Base-by-base conservation (phyloP, 2,797 vertebrate genomes). In the Notoglanidium macrostoma region DNA sequence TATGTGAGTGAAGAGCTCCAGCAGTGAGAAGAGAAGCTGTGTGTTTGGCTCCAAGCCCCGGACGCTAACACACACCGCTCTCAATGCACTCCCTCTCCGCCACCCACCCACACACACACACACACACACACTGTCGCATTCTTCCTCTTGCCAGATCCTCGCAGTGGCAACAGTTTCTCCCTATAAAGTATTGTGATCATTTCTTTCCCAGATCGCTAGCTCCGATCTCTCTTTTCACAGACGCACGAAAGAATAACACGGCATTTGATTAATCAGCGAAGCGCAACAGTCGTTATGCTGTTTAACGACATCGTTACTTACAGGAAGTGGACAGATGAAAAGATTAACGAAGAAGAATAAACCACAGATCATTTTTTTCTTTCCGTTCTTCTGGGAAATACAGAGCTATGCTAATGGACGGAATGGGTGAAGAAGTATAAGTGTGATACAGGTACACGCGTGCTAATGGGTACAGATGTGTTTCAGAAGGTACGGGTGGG, bases 11-110 rank as follows among this genome's bases (percentile, higher is more conserved):
- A 70, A 79, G 78, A 87, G 65, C 79, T 57, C 29, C 80, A 80
- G 49, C 73, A 84, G 89, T 61, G 29, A 51, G 85, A 59, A 80
- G 35, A 55, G 76, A 79, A 51, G 67, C 46, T 46, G 40, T n/a
- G 32, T 55, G 73, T 88, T 88, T 88, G 87, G 78, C 86, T 85
- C 49, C 19, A 63, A 74, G 73, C 79, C 44, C 35, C n/a, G 23
- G 32, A 59, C 9, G 2, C 83, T 61, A n/a, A 49, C 76, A 85
- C 57, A 3, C 67, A 40, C 67, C 32, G 32, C 29, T 11, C 74
- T 68, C 81, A 54, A 67, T 29, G 9, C 86, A 40, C 84, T 85
- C 79, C 65, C 44, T 3, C 63, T 81, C 63, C 76, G 44, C 54
- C 87, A 55, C 55, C 35, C 63, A 35, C 77, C 68, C 77, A 76